Evolutionary conservation across 1,140 invertebrate genomes (phyloP).

Genomic region (Hylaeus volcanicus): DNA sequence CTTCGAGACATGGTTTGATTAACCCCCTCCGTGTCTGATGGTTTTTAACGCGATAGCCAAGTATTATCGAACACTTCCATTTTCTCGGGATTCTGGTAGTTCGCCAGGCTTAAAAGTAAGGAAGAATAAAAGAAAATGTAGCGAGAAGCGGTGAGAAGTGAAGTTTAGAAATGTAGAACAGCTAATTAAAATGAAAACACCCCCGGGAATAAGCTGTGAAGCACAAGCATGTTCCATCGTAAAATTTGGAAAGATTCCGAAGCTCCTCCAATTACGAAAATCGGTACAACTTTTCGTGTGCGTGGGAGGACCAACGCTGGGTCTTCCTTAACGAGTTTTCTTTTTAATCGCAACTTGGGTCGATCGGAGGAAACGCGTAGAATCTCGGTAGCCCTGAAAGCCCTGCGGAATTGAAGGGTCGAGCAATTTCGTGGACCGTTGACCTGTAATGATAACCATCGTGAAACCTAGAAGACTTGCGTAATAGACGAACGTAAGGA

Average conservation of each 20-base stretch:
- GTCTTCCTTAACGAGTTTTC: neutral
- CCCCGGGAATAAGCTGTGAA: no score
- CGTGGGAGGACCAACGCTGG: no score
- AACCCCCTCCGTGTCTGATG: no score
- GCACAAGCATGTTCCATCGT: no score
- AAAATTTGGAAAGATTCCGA: no score
- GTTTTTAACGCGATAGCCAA: neutral
- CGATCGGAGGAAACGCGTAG: neutral
- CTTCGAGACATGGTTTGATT: neutral
- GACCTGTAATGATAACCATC: conserved; percentile 72
- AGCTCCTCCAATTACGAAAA: neutral
- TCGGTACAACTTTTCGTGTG: no score
- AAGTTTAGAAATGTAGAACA: no score
- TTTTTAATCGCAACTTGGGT: conserved; percentile 19
- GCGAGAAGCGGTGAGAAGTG: no score
- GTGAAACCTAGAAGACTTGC: conserved; percentile 63
- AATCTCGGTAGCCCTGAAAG: conserved; percentile 41
- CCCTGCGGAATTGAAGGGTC: conserved; percentile 52
- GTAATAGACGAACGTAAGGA: conserved; percentile 59
- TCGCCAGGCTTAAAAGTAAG: neutral
- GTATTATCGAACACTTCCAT: no score
- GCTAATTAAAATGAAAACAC: no score
- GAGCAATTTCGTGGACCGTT: conserved; percentile 76
- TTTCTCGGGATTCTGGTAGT: neutral
- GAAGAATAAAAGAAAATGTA: no score